These are phyloP conservation scores for Sinotaia quadrata DNA, from an alignment of 2,888 invertebrate genomes.

Conservation along the genomic window DNA sequence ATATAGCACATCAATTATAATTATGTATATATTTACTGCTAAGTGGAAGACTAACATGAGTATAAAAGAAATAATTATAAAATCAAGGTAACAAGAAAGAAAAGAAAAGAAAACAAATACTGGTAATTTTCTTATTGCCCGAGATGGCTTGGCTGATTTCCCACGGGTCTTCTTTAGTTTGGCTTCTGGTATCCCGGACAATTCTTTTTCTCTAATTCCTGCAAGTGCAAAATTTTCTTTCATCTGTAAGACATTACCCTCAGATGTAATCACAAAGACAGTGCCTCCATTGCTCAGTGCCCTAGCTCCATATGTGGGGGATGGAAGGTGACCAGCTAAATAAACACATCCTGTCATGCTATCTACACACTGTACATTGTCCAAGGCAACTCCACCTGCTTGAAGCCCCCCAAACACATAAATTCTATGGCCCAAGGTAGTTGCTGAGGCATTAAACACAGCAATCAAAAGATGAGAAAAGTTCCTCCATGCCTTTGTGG, in stretches of 20 bases:
- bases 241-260: constrained; percentile 6
- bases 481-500: constrained; percentile 1
- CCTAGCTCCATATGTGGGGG: neutral
- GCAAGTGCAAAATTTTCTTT: neutral
- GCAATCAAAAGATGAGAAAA: neutral
- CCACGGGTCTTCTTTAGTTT: too few species aligned
- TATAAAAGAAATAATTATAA: too few species aligned
- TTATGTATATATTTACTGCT: too few species aligned
- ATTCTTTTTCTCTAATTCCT: neutral
- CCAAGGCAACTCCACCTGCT: neutral
- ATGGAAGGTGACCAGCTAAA: neutral
- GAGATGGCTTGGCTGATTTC: too few species aligned
- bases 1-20: too few species aligned
- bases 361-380: constrained; percentile 20
- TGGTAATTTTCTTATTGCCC: too few species aligned
- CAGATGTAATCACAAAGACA: neutral
- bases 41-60: too few species aligned
- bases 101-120: too few species aligned
- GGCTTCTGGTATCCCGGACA: too few species aligned
- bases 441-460: constrained; percentile 8
- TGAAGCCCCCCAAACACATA: constrained; percentile 15
- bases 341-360: neutral
- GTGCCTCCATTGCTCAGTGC: neutral
- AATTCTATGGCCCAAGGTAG: constrained; percentile 8
- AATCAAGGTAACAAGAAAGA: too few species aligned